Base-by-base conservation (phyloP, 2,888 invertebrate genomes). In the Drosophila monieri region DNA sequence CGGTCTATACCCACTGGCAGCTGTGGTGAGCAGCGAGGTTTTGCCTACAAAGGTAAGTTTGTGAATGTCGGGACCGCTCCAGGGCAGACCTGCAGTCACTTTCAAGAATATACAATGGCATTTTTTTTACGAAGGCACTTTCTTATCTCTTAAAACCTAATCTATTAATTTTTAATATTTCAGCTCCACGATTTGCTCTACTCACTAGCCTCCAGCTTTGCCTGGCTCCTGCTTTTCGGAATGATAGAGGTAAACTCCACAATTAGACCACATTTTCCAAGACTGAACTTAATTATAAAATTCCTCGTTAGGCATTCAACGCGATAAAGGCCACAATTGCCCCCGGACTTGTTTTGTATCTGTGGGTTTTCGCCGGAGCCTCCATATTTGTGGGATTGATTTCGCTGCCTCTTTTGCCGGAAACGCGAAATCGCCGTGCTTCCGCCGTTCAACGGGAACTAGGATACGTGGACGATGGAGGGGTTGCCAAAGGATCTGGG, bases 1-100 rank as follows among this genome's bases (percentile, higher is more conserved):
- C 18, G 91, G 91, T 1, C 71, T 90, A 1, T 80, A 85, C 57
- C 88, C 91, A 0, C 55, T 91, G 54, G 83, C 89, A 0, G 83
- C 88, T 6, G 80, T 89, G 14, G 74, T 91, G 2, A 79, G 89
- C 35, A 74, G 77, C 3, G 91, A 91, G 65, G 78, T 89, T 4
- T 32, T 90, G 46, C 88, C 89, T 0, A 67, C 80, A 6, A 90
- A 89, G 84, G 90, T 91, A 61, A 60, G 77, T 12, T 32, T 35
- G 1, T 32, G 6, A 12, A 12, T 12, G 12, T n/a, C 32, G 4
- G 5, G 12, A n/a, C 12, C 12, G 4, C 10, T 32, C 1, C n/a
- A 1, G 18, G 18, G n/a, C n/a, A n/a, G n/a, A n/a, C 18, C 18
- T 18, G 18, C n/a, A n/a, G 18, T 18, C 18, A 18, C 18, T 18